phyloP scores from a whole-genome alignment of 2,888 invertebrate genomes.

The Nephrotoma flavescens region DNA sequence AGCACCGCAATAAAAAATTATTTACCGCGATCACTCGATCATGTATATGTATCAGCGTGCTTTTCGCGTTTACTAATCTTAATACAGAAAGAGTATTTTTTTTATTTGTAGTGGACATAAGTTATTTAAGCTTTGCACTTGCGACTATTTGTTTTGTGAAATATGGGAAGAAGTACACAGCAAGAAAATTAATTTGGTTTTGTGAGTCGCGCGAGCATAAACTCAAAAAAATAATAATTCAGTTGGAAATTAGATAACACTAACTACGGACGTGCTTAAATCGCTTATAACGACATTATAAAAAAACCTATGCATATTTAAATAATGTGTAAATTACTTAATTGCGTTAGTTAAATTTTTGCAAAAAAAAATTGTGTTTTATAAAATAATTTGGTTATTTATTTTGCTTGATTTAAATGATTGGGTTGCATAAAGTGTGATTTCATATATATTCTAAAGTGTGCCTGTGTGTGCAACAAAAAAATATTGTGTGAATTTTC shows the following conservation, averaged over 20 bases:
- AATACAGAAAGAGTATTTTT: neutral
- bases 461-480: neutral
- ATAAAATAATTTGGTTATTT: neutral
- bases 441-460: neutral
- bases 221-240: neutral
- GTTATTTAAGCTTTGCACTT: neutral
- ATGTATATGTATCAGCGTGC: neutral
- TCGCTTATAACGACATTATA: neutral
- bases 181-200: neutral
- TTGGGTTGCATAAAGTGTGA: neutral
- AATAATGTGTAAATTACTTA: neutral
- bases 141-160: neutral
- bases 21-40: no score
- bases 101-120: neutral
- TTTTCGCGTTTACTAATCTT: neutral
- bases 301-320: neutral
- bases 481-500: neutral
- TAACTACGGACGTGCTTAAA: neutral
- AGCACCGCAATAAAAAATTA: no score
- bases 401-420: neutral
- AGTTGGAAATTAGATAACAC: neutral
- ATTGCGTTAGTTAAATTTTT: neutral
- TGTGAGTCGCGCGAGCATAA: neutral
- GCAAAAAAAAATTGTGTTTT: neutral
- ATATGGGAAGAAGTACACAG: neutral